Conservation (phyloP, 1,140 invertebrate species). For the Diabrotica undecimpunctata region DNA sequence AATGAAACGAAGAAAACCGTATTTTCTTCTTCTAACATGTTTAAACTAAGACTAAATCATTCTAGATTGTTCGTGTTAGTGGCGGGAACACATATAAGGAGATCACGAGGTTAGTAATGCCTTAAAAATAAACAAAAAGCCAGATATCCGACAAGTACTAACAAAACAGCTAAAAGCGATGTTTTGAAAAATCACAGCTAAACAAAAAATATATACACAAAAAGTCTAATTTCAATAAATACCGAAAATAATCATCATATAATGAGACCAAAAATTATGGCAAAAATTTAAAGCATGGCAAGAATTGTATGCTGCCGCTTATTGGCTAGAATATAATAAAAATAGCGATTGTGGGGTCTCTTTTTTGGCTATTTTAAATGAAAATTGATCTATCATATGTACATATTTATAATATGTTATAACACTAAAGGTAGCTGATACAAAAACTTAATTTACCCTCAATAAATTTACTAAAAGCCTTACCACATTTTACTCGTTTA, state of each 20-base stretch:
- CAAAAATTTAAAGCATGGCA: neutral
- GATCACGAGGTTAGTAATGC: neutral
- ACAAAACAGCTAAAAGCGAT: neutral
- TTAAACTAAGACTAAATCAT: too few species aligned
- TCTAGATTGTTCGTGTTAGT: neutral
- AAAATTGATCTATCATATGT: too few species aligned
- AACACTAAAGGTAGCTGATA: too few species aligned
- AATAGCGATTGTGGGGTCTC: too few species aligned
- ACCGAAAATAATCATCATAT: neutral
- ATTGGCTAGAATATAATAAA: too few species aligned
- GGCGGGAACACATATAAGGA: neutral
- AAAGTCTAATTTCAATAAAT: neutral
- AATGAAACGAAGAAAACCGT: too few species aligned
- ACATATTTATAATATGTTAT: too few species aligned
- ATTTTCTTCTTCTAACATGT: too few species aligned
- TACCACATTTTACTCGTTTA: too few species aligned
- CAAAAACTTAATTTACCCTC: too few species aligned
- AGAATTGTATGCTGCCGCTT: neutral
- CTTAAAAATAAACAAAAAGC: neutral
- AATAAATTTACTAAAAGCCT: too few species aligned
- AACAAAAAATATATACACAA: neutral
- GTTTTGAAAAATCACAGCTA: slow-evolving; percentile 2
- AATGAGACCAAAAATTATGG: neutral
- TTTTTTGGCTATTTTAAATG: too few species aligned
- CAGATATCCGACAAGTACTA: neutral